Base-by-base conservation (phyloP, 2,888 invertebrate genomes). In the Plemyria rubiginata region DNA sequence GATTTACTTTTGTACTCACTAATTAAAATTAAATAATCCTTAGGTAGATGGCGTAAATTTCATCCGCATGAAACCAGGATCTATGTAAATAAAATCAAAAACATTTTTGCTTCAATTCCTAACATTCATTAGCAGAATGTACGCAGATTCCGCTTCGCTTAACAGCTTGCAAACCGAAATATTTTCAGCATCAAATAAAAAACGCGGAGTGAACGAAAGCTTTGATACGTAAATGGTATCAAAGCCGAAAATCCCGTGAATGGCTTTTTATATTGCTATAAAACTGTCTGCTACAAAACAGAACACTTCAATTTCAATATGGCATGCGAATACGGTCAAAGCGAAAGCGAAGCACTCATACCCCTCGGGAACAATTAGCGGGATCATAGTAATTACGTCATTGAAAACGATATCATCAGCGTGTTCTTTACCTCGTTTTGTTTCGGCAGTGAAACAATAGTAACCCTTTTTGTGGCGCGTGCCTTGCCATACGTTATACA, bases 321-420 rank as follows among this genome's bases (percentile, higher is more conserved):
- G 83, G 81, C 85, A 85, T 86, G 82, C 82, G 80, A 84, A 87
- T 77, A 85, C 81, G 85, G 90, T 89, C 91, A 91, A 91, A 91
- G 92, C 79, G 80, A 84, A 79, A 80, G 43, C 51, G 45, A 56
- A 49, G 9, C 38, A 48, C 43, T 59, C 54, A n/a, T 16, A 48
- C 57, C 76, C 80, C 82, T 78, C 75, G 78, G 60, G 76, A 84
- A 88, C 89, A 91, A 92, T 92, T 92, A 92, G 86, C 81, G 74
- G 85, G 85, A 90, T 90, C 85, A 87, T 82, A 83, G 87, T 91
- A 90, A 90, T 92, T 89, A 86, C 83, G 81, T 78, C 71, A 87
- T 87, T 90, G 90, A 86, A 91, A 91, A 79, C 80, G 90, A 92
- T 92, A 90, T 85, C 82, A 85, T 87, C 89, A 82, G 79, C 79